These are phyloP conservation scores for Synergus itoensis DNA, from an alignment of 2,888 invertebrate genomes.

Conservation along the genomic window DNA sequence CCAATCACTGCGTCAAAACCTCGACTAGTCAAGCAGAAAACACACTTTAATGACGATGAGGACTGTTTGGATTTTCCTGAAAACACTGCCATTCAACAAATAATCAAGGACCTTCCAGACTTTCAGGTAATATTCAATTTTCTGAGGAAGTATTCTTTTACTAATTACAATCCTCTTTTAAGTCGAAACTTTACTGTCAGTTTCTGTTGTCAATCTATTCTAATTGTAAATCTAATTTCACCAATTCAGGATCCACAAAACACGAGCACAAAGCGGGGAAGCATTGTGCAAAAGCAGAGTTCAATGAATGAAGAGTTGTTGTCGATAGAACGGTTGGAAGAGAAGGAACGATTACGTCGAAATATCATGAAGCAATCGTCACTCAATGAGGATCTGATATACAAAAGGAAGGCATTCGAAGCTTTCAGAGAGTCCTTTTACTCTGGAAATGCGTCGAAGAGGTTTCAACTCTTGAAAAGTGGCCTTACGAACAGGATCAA, in stretches of 20 bases:
- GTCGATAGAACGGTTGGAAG: conserved; percentile 90
- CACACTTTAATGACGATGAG: conserved; percentile 85
- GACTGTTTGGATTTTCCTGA: conserved; percentile 64
- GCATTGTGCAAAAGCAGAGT: conserved; percentile 86
- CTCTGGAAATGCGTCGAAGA: conserved; percentile 85
- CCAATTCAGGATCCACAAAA: conserved; percentile 24
- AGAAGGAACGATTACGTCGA: conserved; percentile 89
- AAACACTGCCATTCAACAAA: conserved; percentile 81
- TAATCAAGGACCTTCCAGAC: conserved; percentile 79
- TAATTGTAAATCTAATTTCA: too few species aligned
- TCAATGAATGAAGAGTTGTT: conserved; percentile 94
- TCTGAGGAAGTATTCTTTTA: too few species aligned
- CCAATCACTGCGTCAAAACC: conserved; percentile 79
- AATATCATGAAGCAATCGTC: conserved; percentile 95
- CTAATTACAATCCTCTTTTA: too few species aligned
- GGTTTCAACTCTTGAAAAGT: conserved; percentile 87
- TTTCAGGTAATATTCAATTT: conserved; percentile 75
- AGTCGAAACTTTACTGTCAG: too few species aligned
- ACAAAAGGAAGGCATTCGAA: conserved; percentile 84
- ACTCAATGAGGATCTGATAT: conserved; percentile 91
- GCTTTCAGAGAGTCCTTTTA: conserved; percentile 87
- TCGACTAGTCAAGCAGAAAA: conserved; percentile 91
- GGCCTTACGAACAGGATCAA: conserved; percentile 91
- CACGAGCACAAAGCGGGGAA: conserved; percentile 76
- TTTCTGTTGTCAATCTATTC: not conserved